A percentile compares a stretch with the other conserved stretches of the same genome.
Conservation (phyloP, 2,113 vertebrate species). For the Megaptera novaeangliae region DNA sequence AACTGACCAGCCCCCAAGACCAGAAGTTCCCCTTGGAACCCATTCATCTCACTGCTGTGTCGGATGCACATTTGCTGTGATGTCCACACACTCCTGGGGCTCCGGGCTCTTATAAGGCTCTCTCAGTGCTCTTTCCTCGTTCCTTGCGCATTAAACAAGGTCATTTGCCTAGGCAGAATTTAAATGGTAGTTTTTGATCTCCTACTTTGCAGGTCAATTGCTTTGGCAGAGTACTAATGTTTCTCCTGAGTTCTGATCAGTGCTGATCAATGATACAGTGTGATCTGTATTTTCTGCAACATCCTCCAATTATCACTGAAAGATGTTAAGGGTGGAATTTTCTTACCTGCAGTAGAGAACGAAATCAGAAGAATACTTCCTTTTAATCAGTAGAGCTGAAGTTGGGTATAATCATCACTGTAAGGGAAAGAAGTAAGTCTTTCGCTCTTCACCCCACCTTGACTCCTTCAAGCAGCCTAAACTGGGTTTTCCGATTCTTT, state of each 20-base stretch:
- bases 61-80: background rate
- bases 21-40: background rate
- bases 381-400: background rate
- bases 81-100: background rate
- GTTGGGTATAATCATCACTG: background rate
- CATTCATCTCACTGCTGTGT: background rate
- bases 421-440: background rate
- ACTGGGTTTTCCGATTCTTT: background rate
- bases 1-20: background rate
- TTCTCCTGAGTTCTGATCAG: slow-evolving; percentile 14
- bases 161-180: background rate
- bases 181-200: slow-evolving; percentile 50
- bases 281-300: slow-evolving; percentile 19
- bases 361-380: background rate
- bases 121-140: background rate
- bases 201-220: slow-evolving; percentile 28
- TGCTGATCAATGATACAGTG: background rate
- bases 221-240: slow-evolving; percentile 9
- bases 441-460: background rate
- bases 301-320: slow-evolving; percentile 18
- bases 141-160: background rate
- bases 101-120: rapidly evolving
- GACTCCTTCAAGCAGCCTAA: background rate
- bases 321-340: background rate
- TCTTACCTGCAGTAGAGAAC: background rate